These are phyloP conservation scores for Athalia cordata DNA, from an alignment of 2,888 invertebrate species.

Conservation along the genomic window DNA sequence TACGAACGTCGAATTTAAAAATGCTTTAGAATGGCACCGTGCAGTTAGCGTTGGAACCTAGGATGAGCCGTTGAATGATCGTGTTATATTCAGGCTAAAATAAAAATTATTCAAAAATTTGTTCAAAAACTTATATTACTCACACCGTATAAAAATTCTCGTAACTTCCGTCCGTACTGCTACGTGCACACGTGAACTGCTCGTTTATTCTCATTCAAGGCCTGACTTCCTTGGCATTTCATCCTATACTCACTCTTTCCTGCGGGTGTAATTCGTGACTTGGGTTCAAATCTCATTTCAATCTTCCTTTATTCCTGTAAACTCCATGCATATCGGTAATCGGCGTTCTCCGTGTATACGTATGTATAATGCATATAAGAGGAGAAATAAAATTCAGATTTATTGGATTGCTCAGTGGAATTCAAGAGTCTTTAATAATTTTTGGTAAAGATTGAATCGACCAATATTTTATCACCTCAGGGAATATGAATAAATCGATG, in stretches of 20 bases:
- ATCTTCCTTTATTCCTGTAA: slow-evolving; percentile 4
- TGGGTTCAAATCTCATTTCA: slow-evolving; percentile 4
- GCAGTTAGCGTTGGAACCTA: not conserved
- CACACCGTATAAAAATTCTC: not conserved
- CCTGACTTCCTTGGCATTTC: slow-evolving; percentile 28
- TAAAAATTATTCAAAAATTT: not conserved
- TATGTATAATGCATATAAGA: not conserved
- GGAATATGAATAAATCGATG: too few relatives aligned
- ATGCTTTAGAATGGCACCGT: slow-evolving; percentile 10
- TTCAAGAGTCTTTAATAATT: not conserved
- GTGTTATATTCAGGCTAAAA: not conserved
- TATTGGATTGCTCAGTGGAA: not conserved
- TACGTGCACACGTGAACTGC: not conserved
- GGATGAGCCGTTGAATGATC: not conserved
- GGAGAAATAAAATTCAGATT: not conserved
- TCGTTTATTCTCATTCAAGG: slow-evolving; percentile 36
- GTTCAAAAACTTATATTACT: not conserved
- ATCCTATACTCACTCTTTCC: slow-evolving; percentile 14
- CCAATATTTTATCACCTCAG: too few relatives aligned
- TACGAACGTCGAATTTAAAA: slow-evolving; percentile 26
- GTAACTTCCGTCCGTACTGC: slow-evolving; percentile 9
- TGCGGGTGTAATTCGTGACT: slow-evolving; percentile 35
- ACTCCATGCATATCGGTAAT: not conserved
- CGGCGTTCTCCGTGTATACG: not conserved
- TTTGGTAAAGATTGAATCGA: too few relatives aligned